Evolutionary conservation across 2,888 invertebrate genomes (phyloP).

Genomic region (Busseola fusca): DNA sequence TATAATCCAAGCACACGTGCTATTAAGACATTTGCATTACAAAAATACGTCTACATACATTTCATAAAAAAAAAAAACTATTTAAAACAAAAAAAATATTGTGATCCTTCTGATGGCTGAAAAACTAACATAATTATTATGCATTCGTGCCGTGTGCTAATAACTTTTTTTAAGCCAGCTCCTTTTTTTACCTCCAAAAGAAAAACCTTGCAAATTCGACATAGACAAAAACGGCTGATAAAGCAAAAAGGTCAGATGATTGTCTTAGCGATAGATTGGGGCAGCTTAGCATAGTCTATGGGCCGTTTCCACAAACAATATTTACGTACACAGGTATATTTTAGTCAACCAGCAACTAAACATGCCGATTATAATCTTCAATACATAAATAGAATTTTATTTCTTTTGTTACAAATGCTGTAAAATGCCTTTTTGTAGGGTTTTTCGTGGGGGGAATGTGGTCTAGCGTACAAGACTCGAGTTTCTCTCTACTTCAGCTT

Average conservation of each 20-base stretch:
- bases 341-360: conserved; percentile 54
- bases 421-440: conserved; percentile 46
- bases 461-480: conserved; percentile 66
- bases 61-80: conserved; percentile 33
- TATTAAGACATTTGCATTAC: conserved; percentile 63
- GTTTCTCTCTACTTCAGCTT: conserved; percentile 86
- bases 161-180: conserved; percentile 15
- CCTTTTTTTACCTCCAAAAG: conserved; percentile 14
- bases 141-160: conserved; percentile 56
- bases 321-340: conserved; percentile 55
- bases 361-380: conserved; percentile 42
- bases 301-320: conserved; percentile 29
- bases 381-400: conserved; percentile 40
- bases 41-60: conserved; percentile 50
- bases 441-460: conserved; percentile 29
- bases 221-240: conserved; percentile 8
- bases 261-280: conserved; percentile 46
- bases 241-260: background rate
- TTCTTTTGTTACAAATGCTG: conserved; percentile 41
- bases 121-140: conserved; percentile 59
- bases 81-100: conserved; percentile 52
- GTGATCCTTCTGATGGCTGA: conserved; percentile 61
- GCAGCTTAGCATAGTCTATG: conserved; percentile 31
- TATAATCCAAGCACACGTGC: conserved; percentile 60
- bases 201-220: conserved; percentile 44